These are phyloP conservation scores for Himalopsyche phryganea DNA, from an alignment of 1,140 invertebrate genomes.

Conservation along the genomic window DNA sequence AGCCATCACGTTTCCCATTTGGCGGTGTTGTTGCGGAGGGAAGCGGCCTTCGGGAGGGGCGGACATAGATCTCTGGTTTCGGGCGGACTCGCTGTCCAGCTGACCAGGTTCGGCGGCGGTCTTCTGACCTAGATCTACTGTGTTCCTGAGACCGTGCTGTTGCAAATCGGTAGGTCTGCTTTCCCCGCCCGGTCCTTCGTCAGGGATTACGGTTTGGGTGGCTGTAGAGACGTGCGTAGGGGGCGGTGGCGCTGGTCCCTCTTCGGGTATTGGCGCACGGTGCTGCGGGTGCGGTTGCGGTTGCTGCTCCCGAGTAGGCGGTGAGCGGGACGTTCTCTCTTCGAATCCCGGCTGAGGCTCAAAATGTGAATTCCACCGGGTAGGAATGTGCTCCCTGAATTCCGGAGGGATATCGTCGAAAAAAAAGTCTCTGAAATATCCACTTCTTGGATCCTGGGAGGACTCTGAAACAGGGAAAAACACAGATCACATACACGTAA, in stretches of 20 bases:
- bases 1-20: slow-evolving; percentile 39
- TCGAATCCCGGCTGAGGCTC: slow-evolving; percentile 32
- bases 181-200: slow-evolving; percentile 31
- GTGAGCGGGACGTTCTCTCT: slow-evolving; percentile 32
- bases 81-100: slow-evolving; percentile 52
- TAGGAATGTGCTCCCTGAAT: slow-evolving; percentile 58
- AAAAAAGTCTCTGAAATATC: slow-evolving; percentile 53
- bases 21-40: slow-evolving; percentile 34
- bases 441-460: slow-evolving; percentile 43
- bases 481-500: too few species aligned
- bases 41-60: slow-evolving; percentile 57
- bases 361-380: slow-evolving; percentile 50
- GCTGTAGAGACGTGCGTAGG: slow-evolving; percentile 39
- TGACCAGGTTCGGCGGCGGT: slow-evolving; percentile 53
- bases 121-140: slow-evolving; percentile 71
- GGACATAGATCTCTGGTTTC: slow-evolving; percentile 65
- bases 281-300: slow-evolving; percentile 44
- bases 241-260: slow-evolving; percentile 34
- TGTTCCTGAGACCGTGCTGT: slow-evolving; percentile 70
- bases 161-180: slow-evolving; percentile 45
- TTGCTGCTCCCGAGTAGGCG: slow-evolving; percentile 44
- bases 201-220: slow-evolving; percentile 49
- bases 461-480: slow-evolving; percentile 46
- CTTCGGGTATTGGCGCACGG: slow-evolving; percentile 35
- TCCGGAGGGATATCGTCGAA: slow-evolving; percentile 59